Base-by-base conservation (phyloP, 37 sponge, comb jelly and placozoan species). In the Oopsacas minuta region DNA sequence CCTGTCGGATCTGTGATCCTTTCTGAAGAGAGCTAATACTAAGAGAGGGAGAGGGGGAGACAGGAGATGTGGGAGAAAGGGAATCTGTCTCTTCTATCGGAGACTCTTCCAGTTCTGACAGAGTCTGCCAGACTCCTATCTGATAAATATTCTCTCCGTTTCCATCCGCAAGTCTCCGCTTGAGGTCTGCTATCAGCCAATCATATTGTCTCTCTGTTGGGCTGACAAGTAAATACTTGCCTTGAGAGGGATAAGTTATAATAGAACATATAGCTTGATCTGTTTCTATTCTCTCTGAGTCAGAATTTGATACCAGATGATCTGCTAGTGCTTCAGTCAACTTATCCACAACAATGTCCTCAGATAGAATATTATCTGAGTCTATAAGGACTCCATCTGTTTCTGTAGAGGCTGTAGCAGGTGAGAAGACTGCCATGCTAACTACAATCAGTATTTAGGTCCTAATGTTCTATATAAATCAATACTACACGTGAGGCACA, bases 91-190 rank as follows among this genome's bases (percentile, higher is more conserved):
- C 36, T 35, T 36, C 88, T 84, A 23, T 23, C 8, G 38, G 53
- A 42, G 0, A 12, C 36, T 38, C 36, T 17, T 38, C 39, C 0
- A 28, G 3, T 28, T 8, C 81, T 12, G 38, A 36, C 12, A 1
- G 36, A n/a, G 36, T 61, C 15, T 86, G 93, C 91, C 90, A 91
- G 22, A 83, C 36, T 36, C 94, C 96, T 35, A 98, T 36, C 69
- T 95, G 94, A 52, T 89, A 93, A 82, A 98, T 91, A 36, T 90
- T 84, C 52, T 98, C 99, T 35, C 99, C 99, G 34, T 92, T 92
- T 12, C 99, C 99, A 10, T 98, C 91, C 10, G 82, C 85, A 81
- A 98, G 35, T 52, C 88, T 85, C 34, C 38, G 82, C 86, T 87
- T 87, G 81, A 98, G 52, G 23, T 91, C 85, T 25, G 81, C 87